Percentiles rank a stretch among this genome's conserved stretches.
These are phyloP conservation scores for Nyctalus aviator DNA, from an alignment of 2,797 vertebrate species.

Conservation along the genomic window DNA sequence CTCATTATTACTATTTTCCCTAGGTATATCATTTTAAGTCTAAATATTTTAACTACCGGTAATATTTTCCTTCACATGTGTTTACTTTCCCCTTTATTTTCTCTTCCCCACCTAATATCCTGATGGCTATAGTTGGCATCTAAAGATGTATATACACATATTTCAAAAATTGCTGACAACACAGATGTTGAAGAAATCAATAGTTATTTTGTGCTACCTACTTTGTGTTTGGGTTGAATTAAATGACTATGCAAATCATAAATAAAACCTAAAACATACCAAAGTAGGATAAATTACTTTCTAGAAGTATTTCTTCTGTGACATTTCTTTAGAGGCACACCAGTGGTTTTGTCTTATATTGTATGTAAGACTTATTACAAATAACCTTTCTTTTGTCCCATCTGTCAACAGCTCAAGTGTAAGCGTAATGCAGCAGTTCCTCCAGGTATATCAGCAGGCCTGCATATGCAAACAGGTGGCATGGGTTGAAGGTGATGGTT, in stretches of 20 bases:
- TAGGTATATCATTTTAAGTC: neutral
- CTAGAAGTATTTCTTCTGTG: neutral
- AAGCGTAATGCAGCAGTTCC: neutral
- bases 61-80: neutral
- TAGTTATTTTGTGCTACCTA: neutral
- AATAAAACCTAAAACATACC: neutral
- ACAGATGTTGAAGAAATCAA: neutral
- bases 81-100: neutral
- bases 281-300: neutral
- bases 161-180: neutral
- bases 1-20: neutral
- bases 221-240: neutral
- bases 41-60: neutral
- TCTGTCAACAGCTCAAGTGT: neutral
- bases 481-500: neutral
- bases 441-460: neutral
- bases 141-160: neutral
- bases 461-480: fast-evolving
- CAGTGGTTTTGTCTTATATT: neutral
- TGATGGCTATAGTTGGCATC: neutral
- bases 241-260: neutral
- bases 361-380: neutral
- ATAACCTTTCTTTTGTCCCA: neutral
- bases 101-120: neutral
- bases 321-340: neutral